Base-by-base conservation (phyloP, 2,113 vertebrate species). In the Propithecus coquereli region DNA sequence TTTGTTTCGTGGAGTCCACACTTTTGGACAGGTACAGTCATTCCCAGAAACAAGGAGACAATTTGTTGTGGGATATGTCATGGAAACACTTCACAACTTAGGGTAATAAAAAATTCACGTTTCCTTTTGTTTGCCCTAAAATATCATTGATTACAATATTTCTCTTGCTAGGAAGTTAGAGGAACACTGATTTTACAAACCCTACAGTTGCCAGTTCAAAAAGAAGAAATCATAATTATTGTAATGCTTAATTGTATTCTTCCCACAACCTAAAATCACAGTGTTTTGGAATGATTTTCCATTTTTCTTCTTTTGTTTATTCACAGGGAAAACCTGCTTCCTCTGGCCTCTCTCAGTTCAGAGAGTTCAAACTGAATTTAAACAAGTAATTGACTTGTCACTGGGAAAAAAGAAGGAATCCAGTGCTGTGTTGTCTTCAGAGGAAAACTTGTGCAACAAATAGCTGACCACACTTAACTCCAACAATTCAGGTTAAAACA, bases 381-480 rank as follows among this genome's bases (percentile, higher is more conserved):
- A 98, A 97, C 97, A 97, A 98, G 97, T 97, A 98, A 98, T 97
- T 98, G 98, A 98, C 97, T 98, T 98, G 98, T 98, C 97, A 97
- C 96, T 91, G 92, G 95, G 76, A 2, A 45, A 76, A 95, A 93
- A 91, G 87, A 76, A 96, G 94, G 92, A 98, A 98, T 97, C 98
- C 94, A 88, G 94, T 34, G 74, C 80, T 97, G 68, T 76, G 6
- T 87, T 95, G 86, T 93, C 96, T 95, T 97, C 93, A 95, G 86
- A 93, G 47, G 81, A 96, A 94, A 96, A 95, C 87, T 70, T 77
- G 94, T 30, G 85, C 79, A 94, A 92, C 94, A 87, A 66, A 70
- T 65, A 91, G 88, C 93, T 94, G 95, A 87, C 91, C 94, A 94
- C 30, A 91, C 94, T 94, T 89, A 65, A 96, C 87, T 93, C 86